phyloP scores from a whole-genome alignment of 2,113 vertebrate genomes.

The Cyrtonyx montezumae region DNA sequence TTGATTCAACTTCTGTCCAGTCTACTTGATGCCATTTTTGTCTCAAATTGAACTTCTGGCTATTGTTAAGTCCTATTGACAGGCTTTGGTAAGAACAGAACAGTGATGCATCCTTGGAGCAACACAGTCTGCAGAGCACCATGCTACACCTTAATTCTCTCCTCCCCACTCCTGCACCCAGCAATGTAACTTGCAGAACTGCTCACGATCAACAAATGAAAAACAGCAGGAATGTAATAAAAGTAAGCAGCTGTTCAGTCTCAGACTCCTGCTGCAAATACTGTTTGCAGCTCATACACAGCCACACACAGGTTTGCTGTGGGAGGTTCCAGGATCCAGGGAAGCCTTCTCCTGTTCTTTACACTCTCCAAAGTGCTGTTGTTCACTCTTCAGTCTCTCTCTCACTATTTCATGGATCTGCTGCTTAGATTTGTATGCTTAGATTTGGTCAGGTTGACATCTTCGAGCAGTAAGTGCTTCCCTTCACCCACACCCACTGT shows the following conservation, averaged over 20 bases:
- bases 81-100: neutral
- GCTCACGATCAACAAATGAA: neutral
- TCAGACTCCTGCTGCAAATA: neutral
- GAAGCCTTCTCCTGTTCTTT: neutral
- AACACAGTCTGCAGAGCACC: neutral
- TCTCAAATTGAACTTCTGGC: neutral
- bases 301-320: rapidly evolving
- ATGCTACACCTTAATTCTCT: neutral
- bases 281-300: neutral
- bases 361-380: neutral
- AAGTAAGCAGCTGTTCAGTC: neutral
- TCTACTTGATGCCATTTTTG: neutral
- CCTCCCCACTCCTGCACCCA: neutral
- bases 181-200: neutral
- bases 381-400: neutral
- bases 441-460: neutral
- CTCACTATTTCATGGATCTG: neutral
- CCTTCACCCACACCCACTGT: neutral
- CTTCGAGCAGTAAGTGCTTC: neutral
- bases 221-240: neutral
- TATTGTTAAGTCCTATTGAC: neutral
- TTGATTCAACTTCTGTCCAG: neutral
- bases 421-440: neutral
- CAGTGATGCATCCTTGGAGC: neutral
- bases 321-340: neutral